phyloP scores from a whole-genome alignment of 1,140 invertebrate genomes.

The Drosophila fuyamai region DNA sequence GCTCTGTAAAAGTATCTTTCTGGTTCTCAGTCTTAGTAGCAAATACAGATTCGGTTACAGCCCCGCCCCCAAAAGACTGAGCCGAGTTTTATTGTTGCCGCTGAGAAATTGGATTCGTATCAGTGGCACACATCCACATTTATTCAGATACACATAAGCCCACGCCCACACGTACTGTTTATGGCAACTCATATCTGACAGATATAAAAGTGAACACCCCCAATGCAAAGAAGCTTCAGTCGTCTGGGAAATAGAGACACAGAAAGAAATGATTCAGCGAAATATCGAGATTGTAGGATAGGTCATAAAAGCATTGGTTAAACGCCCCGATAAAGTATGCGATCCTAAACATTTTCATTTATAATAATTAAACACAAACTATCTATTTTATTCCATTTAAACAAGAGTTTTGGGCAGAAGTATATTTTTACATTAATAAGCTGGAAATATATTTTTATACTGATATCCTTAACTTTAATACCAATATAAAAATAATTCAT shows the following conservation, averaged over 20 bases:
- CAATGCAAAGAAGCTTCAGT: slow-evolving; percentile 7
- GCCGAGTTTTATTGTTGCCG: slow-evolving; percentile 72
- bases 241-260: slow-evolving; percentile 5
- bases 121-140: slow-evolving; percentile 35
- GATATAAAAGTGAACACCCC: slow-evolving; percentile 61
- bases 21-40: slow-evolving; percentile 11
- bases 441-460: no score
- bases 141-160: slow-evolving; percentile 41
- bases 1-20: not conserved
- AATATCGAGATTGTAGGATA: not conserved
- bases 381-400: no score
- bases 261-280: slow-evolving; percentile 14
- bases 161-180: slow-evolving; percentile 63
- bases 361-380: no score
- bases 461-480: no score
- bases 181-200: slow-evolving; percentile 82
- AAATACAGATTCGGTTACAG: slow-evolving; percentile 31
- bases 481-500: no score
- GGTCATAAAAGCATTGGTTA: not conserved
- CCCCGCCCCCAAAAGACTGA: slow-evolving; percentile 41
- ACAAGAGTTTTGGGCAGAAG: no score
- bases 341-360: not conserved
- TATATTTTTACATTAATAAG: no score
- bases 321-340: no score
- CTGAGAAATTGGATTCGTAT: slow-evolving; percentile 82